phyloP scores from a whole-genome alignment of 2,888 invertebrate genomes.

The Pachliopta kotzebuea region DNA sequence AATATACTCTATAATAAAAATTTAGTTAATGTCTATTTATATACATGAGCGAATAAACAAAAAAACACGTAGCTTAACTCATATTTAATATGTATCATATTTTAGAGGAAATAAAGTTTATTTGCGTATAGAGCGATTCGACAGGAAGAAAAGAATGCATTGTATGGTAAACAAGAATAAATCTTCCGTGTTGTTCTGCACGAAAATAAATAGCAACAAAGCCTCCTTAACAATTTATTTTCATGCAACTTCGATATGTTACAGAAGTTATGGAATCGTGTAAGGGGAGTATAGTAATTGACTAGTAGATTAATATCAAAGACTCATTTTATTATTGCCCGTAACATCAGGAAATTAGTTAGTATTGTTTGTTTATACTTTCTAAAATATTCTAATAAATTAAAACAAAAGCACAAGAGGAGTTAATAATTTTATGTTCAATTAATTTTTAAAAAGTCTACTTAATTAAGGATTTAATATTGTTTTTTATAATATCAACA shows the following conservation, averaged over 20 bases:
- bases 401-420: too few species aligned
- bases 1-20: neutral
- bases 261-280: conserved; percentile 14
- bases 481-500: too few species aligned
- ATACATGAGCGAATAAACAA: conserved; percentile 10
- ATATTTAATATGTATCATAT: conserved; percentile 3
- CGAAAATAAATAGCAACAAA: conserved; percentile 33
- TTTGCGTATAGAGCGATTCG: conserved; percentile 21
- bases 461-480: too few species aligned
- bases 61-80: neutral
- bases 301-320: conserved; percentile 10
- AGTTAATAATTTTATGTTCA: too few species aligned
- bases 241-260: conserved; percentile 28
- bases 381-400: too few species aligned
- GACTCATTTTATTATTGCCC: conserved; percentile 9
- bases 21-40: conserved; percentile 20
- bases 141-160: conserved; percentile 44
- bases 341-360: neutral
- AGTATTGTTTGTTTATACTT: neutral
- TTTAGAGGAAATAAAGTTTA: neutral
- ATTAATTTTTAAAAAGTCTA: too few species aligned
- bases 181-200: conserved; percentile 38
- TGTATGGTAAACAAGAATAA: conserved; percentile 53
- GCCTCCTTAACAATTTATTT: conserved; percentile 28
- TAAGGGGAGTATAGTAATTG: conserved; percentile 20